Evolutionary conservation across 2,888 invertebrate species (phyloP).

Genomic region (Epinotia ramella): DNA sequence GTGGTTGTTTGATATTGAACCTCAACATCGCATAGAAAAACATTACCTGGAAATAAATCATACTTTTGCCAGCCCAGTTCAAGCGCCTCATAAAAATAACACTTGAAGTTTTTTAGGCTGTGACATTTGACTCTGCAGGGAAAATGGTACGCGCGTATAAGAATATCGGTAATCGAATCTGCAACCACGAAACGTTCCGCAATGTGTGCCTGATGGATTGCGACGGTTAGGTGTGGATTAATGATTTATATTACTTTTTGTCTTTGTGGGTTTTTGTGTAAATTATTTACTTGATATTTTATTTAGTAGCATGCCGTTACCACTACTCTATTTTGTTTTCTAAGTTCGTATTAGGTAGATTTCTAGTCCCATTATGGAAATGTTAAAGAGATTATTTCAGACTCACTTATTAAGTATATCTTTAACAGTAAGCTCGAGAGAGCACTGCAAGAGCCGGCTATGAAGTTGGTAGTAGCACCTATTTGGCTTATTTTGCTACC

Average conservation of each 20-base stretch:
- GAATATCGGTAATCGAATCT: neutral
- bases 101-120: neutral
- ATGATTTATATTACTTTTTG: neutral
- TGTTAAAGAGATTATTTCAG: no score
- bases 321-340: no score
- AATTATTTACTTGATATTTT: no score
- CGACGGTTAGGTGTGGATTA: conserved; percentile 1
- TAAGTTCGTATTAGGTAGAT: no score
- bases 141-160: neutral
- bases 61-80: neutral
- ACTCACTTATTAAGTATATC: no score
- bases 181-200: conserved; percentile 40
- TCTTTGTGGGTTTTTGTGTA: neutral
- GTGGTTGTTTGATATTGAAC: conserved; percentile 60
- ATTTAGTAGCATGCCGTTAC: no score
- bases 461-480: neutral
- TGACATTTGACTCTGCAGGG: neutral
- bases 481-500: neutral
- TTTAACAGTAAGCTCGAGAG: no score
- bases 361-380: no score
- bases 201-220: conserved; percentile 17
- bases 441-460: neutral
- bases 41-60: conserved; percentile 48
- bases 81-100: neutral
- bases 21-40: conserved; percentile 49